Percentiles rank a stretch among this genome's conserved stretches.
Conservation (phyloP, 2,888 invertebrate species). For the Pediacus dermestoides region DNA sequence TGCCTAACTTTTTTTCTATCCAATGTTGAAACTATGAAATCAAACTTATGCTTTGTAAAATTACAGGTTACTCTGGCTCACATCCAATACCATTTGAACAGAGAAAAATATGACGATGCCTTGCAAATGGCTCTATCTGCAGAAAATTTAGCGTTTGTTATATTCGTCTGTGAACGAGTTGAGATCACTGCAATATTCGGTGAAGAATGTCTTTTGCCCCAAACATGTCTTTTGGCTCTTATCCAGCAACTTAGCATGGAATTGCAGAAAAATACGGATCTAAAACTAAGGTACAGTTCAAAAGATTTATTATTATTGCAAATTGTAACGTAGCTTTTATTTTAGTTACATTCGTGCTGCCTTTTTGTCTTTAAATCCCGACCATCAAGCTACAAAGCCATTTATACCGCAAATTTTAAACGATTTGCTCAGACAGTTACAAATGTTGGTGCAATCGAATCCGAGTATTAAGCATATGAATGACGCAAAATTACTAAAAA, state of each 20-base stretch:
- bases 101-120: slow-evolving; percentile 79
- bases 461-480: slow-evolving; percentile 64
- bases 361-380: slow-evolving; percentile 73
- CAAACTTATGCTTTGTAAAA: no score
- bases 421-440: slow-evolving; percentile 72
- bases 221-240: slow-evolving; percentile 86
- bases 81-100: slow-evolving; percentile 63
- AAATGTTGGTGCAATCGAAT: slow-evolving; percentile 62
- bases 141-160: slow-evolving; percentile 81
- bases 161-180: slow-evolving; percentile 81
- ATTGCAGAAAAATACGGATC: slow-evolving; percentile 76
- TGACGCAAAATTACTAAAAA: slow-evolving; percentile 67
- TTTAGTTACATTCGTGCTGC: slow-evolving; percentile 84
- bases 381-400: slow-evolving; percentile 74
- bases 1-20: no score
- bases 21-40: no score
- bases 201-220: slow-evolving; percentile 70
- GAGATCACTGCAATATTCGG: slow-evolving; percentile 77
- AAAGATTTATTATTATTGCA: no score
- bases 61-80: slow-evolving; percentile 61
- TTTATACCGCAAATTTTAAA: slow-evolving; percentile 77
- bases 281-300: slow-evolving; percentile 68
- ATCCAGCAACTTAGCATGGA: slow-evolving; percentile 93
- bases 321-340: no score
- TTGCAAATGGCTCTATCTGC: slow-evolving; percentile 88